Evolutionary conservation across 2,888 invertebrate species (phyloP), one percentile per base, ranked within the genome.

Genomic region (Leptinotarsa tumamoca): DNA sequence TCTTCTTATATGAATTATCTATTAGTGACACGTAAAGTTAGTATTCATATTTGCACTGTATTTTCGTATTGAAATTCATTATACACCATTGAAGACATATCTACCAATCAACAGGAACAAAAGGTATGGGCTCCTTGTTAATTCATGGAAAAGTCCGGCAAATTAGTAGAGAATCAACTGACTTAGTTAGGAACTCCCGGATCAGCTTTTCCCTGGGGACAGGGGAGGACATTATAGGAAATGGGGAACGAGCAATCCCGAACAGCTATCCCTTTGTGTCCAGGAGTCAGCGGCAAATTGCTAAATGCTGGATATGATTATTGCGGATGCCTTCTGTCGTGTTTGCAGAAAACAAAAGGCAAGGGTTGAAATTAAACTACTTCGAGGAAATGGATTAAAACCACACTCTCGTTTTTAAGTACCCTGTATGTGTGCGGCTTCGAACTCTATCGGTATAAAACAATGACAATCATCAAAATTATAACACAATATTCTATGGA

Each of bases 161-260:
- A 70, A 70, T 70, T 70, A 70, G 70, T 70, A 58, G 70, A 70
- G 70, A 50, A 70, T 70, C 49, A 70, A 51, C 68, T 51, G 68
- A 68, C 68, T 68, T 68, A 68, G 68, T 52, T 51, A 52, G 52
- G n/a, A 51, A 70, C 70, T 58, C 58, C 58, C 43, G 70, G 43
- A 70, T 61, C 23, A 50, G 70, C 21, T 33, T 15, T 56, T 70
- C 70, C 70, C 70, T 15, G 14, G 70, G 33, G 70, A 58, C 18
- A 50, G 70, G 58, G 70, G 50, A n/a, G 70, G 63, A 63, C 58
- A 21, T 33, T 70, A 58, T 58, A 54, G 70, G 58, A 58, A 58
- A 58, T 43, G 58, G 54, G 70, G 23, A 70, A 50, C 58, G 18
- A 18, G 70, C 58, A 70, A 70, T 70, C 70, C 70, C 70, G 50